phyloP scores from a whole-genome alignment of 2,888 invertebrate genomes.

The Seladonia tumulorum region DNA sequence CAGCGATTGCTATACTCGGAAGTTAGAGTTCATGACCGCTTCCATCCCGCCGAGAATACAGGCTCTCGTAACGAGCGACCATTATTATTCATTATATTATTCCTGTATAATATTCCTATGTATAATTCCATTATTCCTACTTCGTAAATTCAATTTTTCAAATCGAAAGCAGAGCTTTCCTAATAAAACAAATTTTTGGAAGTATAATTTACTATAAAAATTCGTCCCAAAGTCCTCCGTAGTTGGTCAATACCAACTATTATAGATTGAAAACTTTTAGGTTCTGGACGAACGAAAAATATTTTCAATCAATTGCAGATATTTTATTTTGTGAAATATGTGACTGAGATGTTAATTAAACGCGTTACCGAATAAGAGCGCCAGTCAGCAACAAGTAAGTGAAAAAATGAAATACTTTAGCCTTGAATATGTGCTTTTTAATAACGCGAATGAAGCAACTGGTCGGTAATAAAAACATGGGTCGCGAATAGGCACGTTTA shows the following conservation, averaged over 20 bases:
- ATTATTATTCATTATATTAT: no score
- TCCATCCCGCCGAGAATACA: not conserved
- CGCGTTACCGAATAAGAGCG: not conserved
- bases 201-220: not conserved
- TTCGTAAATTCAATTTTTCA: no score
- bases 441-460: slow-evolving; percentile 2
- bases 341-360: not conserved
- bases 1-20: not conserved
- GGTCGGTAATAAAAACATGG: slow-evolving; percentile 11
- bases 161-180: no score
- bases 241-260: no score
- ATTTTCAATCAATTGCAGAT: not conserved
- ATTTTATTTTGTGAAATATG: no score
- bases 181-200: no score
- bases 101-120: no score
- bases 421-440: not conserved
- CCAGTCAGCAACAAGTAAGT: not conserved
- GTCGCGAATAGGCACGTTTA: not conserved
- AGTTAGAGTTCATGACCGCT: not conserved
- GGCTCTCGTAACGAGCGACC: not conserved
- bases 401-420: not conserved
- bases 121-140: no score
- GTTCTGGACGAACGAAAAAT: not conserved
- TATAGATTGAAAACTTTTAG: not conserved
- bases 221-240: not conserved